Conservation (phyloP, 2,888 invertebrate species). For the Agrochola lychnidis region DNA sequence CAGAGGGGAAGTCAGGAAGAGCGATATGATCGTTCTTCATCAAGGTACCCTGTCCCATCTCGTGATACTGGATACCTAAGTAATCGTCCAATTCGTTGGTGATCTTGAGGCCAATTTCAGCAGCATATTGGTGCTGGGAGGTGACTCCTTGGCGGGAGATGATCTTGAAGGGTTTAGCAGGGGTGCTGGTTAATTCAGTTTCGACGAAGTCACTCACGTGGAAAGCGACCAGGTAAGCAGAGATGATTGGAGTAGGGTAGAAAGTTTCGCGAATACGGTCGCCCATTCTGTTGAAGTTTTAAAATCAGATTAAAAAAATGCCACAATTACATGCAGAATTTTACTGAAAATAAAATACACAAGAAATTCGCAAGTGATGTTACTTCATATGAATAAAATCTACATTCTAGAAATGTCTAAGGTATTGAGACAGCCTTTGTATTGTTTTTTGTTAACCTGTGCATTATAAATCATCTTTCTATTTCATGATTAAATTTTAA, state of each 20-base stretch:
- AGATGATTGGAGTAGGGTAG: slow-evolving; percentile 92
- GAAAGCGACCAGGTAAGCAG: slow-evolving; percentile 96
- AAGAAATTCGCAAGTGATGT: not conserved
- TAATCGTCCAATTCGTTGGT: slow-evolving; percentile 90
- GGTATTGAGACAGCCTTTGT: not conserved
- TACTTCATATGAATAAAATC: not conserved
- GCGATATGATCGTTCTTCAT: slow-evolving; percentile 93
- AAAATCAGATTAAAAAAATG: not conserved
- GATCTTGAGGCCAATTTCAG: slow-evolving; percentile 85
- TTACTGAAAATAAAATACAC: not conserved
- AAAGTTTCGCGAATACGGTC: slow-evolving; percentile 85
- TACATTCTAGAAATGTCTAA: not conserved
- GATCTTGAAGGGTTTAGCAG: slow-evolving; percentile 80
- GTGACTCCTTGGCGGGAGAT: slow-evolving; percentile 83
- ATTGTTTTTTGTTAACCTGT: not conserved
- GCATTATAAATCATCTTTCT: not conserved
- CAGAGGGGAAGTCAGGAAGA: slow-evolving; percentile 94
- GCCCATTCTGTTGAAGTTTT: slow-evolving; percentile 64
- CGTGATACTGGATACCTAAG: slow-evolving; percentile 89
- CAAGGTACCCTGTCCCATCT: slow-evolving; percentile 87
- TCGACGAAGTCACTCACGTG: slow-evolving; percentile 94
- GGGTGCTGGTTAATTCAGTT: slow-evolving; percentile 73
- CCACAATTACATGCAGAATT: not conserved
- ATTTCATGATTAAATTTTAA: not conserved
- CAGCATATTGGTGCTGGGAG: slow-evolving; percentile 85